Evolutionary conservation across 92 coral and sea anemone species (phyloP), one percentile per base, ranked within the genome.

Genomic region (Desmophyllum pertusum): DNA sequence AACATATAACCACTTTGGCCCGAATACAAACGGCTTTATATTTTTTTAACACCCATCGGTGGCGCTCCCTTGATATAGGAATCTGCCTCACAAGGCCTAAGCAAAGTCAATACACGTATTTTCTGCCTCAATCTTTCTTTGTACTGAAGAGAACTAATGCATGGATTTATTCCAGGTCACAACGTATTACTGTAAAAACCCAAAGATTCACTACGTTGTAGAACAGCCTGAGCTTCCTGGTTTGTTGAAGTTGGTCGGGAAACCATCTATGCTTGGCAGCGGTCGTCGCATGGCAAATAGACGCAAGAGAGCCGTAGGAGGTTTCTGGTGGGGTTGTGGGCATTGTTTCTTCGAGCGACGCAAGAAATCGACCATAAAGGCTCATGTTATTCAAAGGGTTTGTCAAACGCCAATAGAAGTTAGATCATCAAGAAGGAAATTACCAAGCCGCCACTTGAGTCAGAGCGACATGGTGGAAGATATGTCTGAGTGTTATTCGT

Each of bases 291-390:
- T 41, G 43, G 80, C 81, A 59, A 62, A 75, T 21, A 62, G 87
- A 2, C 61, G 25, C 74, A 83, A 83, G 55, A 73, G 87, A 68
- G 78, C 87, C 27, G 87, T 75, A 19, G 89, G 81, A 31, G 92
- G 67, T 51, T 75, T 89, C 78, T 85, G 89, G 89, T 89, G 92
- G 92, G 78, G 86, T 27, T 89, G 92, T 27, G 92, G 89, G 30
- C 43, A 38, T 59, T 89, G 92, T 51, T 89, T 73, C 71, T 89
- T 89, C 42, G 89, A 89, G 67, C 76, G 92, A 31, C 83, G 80
- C 73, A 89, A 89, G 83, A 89, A 89, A 61, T 89, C 92, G 38
- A 89, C 87, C 27, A 87, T 89, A 27, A 89, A 85, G 46, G 87
- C 89, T 39, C 92, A 89, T 53, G 75, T 89, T 14, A 79, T 84